Percentiles rank a stretch among this genome's conserved stretches.
phyloP scores from a whole-genome alignment of 2,797 vertebrate species.

The Oreochromis grahami region DNA sequence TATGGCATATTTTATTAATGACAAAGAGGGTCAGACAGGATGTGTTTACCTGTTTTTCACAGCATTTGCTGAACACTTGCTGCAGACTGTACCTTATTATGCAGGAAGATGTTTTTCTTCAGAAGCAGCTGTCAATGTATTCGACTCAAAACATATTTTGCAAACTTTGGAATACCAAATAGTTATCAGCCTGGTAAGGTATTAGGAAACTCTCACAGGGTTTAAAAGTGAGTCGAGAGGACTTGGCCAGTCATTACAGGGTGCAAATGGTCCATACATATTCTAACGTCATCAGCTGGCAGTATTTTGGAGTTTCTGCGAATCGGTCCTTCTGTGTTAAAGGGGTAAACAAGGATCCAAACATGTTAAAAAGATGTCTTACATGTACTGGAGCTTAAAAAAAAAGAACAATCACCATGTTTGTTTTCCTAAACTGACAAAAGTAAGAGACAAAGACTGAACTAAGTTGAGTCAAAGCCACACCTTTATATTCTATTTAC shows the following conservation, averaged over 20 bases:
- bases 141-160: background rate
- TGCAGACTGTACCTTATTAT: background rate
- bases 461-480: background rate
- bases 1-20: background rate
- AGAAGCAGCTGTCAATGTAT: background rate
- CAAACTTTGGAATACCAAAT: background rate
- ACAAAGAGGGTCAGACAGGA: background rate
- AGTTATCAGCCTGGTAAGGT: background rate
- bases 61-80: background rate
- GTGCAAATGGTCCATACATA: background rate
- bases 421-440: background rate
- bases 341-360: background rate
- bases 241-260: background rate
- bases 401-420: background rate
- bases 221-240: background rate
- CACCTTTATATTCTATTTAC: background rate
- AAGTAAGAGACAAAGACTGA: background rate
- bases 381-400: background rate
- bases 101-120: background rate
- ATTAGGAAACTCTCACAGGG: background rate
- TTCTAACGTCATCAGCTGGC: background rate
- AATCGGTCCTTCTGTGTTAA: background rate
- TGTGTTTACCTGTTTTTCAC: background rate
- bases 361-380: background rate
- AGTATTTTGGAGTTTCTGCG: background rate